Conservation (phyloP, 2,797 vertebrate species). For the Urophycis tenuis region DNA sequence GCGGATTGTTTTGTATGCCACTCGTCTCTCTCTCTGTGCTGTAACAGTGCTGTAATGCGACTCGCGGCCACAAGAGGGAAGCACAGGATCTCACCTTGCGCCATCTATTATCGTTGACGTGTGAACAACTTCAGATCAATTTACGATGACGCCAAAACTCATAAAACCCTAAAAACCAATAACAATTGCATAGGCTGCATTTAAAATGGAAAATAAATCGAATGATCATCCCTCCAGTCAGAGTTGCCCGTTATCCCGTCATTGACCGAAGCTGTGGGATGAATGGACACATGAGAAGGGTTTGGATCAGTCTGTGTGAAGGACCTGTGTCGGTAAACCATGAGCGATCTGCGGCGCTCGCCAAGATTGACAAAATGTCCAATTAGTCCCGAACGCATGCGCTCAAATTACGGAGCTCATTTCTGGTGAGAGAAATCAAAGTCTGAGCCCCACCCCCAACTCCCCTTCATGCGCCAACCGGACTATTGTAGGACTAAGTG, state of each 20-base stretch:
- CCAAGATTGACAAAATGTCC: not conserved
- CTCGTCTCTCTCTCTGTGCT: not conserved
- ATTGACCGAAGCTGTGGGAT: not conserved
- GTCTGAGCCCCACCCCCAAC: too few relatives aligned
- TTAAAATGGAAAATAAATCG: not conserved
- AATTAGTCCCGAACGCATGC: not conserved
- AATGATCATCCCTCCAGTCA: not conserved
- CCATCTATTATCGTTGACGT: not conserved
- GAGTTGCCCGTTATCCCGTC: not conserved
- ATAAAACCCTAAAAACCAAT: not conserved
- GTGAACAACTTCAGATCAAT: too few relatives aligned
- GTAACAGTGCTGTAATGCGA: not conserved
- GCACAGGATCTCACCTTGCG: not conserved
- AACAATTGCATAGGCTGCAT: not conserved
- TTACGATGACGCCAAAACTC: not conserved
- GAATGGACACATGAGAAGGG: not conserved
- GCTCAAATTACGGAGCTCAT: not conserved
- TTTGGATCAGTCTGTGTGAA: not conserved
- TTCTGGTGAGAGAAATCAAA: not conserved
- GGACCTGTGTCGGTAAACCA: not conserved
- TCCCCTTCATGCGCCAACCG: too few relatives aligned
- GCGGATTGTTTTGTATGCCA: not conserved
- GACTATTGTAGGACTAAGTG: not conserved
- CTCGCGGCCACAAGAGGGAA: not conserved
- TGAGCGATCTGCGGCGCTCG: not conserved